Percentiles rank a stretch among this genome's conserved stretches.
These are phyloP conservation scores for Epicampocera succincta DNA, from an alignment of 2,888 invertebrate genomes.

Conservation along the genomic window DNA sequence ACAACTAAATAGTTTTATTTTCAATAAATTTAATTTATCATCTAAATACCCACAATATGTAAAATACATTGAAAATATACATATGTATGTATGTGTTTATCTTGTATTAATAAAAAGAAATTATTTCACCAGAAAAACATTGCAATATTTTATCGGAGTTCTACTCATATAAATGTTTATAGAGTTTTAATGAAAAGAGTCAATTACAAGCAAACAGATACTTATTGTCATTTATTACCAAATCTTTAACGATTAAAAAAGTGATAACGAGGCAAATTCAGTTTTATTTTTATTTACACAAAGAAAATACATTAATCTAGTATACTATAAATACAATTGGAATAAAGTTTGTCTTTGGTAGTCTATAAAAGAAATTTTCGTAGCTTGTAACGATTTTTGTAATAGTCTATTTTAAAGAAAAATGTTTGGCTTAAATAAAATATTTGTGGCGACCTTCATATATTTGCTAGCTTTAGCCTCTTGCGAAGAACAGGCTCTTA, in stretches of 20 bases:
- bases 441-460: conserved; percentile 3
- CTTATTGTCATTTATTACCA: neutral
- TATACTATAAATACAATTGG: conserved; percentile 33
- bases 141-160: neutral
- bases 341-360: neutral
- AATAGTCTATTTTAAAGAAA: neutral
- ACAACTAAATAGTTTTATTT: no score
- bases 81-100: no score
- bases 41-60: no score
- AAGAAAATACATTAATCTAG: neutral
- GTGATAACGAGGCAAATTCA: conserved; percentile 21
- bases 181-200: conserved; percentile 1
- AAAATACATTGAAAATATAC: no score
- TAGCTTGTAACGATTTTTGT: neutral
- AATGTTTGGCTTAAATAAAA: conserved; percentile 31
- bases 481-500: neutral
- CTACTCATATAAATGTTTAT: conserved; percentile 26
- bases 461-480: neutral
- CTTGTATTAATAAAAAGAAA: no score
- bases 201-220: neutral
- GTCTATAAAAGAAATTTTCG: conserved; percentile 5
- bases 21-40: no score
- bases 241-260: conserved; percentile 11
- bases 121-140: no score
- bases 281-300: neutral